These are phyloP conservation scores for Pogonophryne albipinna DNA, from an alignment of 2,797 vertebrate species.

Conservation along the genomic window DNA sequence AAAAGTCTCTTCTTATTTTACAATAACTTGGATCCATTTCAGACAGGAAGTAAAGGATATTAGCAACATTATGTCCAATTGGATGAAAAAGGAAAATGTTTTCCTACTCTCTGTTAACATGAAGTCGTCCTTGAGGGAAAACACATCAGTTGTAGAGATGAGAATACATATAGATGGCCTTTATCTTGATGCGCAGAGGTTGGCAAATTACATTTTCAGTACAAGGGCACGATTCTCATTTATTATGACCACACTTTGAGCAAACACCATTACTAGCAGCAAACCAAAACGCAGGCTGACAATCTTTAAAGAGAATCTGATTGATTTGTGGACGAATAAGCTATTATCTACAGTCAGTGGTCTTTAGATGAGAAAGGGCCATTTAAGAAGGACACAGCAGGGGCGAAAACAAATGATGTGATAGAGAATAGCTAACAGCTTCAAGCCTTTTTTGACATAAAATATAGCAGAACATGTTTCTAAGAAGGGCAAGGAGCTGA, in stretches of 20 bases:
- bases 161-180: constrained; percentile 36
- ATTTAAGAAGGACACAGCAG: constrained; percentile 50
- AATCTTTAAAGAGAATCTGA: constrained; percentile 73
- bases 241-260: constrained; percentile 45
- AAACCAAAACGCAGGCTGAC: constrained; percentile 40
- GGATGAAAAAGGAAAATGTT: constrained; percentile 25
- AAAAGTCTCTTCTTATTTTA: constrained; percentile 47
- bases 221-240: constrained; percentile 51
- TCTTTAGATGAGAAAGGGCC: constrained; percentile 55
- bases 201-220: constrained; percentile 53
- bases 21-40: constrained; percentile 43
- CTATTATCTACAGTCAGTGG: constrained; percentile 73
- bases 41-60: constrained; percentile 39
- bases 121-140: constrained; percentile 44
- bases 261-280: constrained; percentile 63
- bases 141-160: constrained; percentile 25
- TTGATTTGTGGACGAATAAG: constrained; percentile 73
- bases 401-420: constrained; percentile 37
- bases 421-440: neutral
- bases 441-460: constrained; percentile 15
- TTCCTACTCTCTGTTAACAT: constrained; percentile 20
- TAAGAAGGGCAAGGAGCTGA: neutral
- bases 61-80: constrained; percentile 16
- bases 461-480: neutral
- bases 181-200: constrained; percentile 55